Evolutionary conservation across 1,140 invertebrate species (phyloP).

Genomic region (Octopus sinensis): DNA sequence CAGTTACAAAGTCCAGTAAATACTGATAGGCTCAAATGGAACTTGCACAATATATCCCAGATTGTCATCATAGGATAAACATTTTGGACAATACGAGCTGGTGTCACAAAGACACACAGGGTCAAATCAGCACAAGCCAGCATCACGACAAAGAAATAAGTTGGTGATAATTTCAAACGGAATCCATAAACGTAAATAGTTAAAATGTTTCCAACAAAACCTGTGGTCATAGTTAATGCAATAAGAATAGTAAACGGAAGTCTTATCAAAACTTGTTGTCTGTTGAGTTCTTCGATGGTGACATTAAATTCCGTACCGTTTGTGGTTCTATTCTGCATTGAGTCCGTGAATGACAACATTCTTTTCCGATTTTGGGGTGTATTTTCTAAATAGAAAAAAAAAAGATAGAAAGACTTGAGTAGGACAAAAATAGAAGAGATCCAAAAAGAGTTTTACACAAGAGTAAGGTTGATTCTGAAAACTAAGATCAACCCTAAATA

Average conservation of each 20-base stretch:
- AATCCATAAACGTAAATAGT: not conserved
- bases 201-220: not conserved
- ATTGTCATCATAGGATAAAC: not conserved
- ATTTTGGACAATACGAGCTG: not conserved
- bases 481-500: no score
- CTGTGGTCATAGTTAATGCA: not conserved
- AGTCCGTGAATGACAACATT: no score
- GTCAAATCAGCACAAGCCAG: not conserved
- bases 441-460: no score
- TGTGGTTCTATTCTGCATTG: no score
- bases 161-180: not conserved
- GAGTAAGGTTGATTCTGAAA: no score
- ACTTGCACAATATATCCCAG: not conserved
- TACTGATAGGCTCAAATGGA: not conserved
- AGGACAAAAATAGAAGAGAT: no score
- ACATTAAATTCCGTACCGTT: no score
- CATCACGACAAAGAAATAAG: not conserved
- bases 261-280: not conserved
- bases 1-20: not conserved
- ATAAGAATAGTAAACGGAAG: not conserved
- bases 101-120: not conserved
- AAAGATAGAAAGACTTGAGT: no score
- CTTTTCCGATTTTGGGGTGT: no score
- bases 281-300: not conserved
- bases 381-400: no score